These are phyloP conservation scores for Pollenia angustigena DNA, from an alignment of 2,888 invertebrate genomes.

Conservation along the genomic window DNA sequence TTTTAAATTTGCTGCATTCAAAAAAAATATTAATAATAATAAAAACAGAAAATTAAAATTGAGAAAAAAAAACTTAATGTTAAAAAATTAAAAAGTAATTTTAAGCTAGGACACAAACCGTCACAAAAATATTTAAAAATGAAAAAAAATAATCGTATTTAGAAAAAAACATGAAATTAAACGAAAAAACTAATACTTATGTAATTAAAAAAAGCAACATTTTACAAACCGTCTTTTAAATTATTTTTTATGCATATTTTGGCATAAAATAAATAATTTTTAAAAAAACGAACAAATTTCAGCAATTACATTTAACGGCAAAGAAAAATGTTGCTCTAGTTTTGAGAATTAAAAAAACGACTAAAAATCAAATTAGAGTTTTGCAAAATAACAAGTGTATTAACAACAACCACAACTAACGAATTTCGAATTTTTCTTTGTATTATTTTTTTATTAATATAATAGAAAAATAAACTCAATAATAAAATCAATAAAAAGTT, in stretches of 20 bases:
- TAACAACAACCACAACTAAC: conserved; percentile 60
- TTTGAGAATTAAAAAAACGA: conserved; percentile 27
- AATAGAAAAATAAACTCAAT: conserved; percentile 57
- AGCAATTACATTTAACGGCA: conserved; percentile 23
- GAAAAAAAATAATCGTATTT: conserved; percentile 56
- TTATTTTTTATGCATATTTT: conserved; percentile 74
- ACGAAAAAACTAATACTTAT: conserved; percentile 21
- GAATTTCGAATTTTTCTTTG: conserved; percentile 69
- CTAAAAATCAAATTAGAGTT: conserved; percentile 56
- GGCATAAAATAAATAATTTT: conserved; percentile 73
- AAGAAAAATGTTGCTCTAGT: conserved; percentile 57
- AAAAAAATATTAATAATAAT: conserved; percentile 60
- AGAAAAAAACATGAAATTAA: conserved; percentile 36
- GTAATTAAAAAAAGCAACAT: conserved; percentile 55
- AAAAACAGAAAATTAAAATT: conserved; percentile 53
- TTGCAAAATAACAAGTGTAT: conserved; percentile 64
- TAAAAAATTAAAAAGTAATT: conserved; percentile 54
- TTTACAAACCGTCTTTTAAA: conserved; percentile 62
- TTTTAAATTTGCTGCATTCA: conserved; percentile 68
- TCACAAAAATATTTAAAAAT: conserved; percentile 69
- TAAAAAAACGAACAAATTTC: conserved; percentile 37
- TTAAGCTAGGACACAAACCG: conserved; percentile 72
- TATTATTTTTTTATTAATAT: conserved; percentile 68
- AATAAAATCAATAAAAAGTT: conserved; percentile 32
- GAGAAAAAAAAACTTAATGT: conserved; percentile 36